These are phyloP conservation scores for Villa cingulata DNA, from an alignment of 2,888 invertebrate species.

Conservation along the genomic window DNA sequence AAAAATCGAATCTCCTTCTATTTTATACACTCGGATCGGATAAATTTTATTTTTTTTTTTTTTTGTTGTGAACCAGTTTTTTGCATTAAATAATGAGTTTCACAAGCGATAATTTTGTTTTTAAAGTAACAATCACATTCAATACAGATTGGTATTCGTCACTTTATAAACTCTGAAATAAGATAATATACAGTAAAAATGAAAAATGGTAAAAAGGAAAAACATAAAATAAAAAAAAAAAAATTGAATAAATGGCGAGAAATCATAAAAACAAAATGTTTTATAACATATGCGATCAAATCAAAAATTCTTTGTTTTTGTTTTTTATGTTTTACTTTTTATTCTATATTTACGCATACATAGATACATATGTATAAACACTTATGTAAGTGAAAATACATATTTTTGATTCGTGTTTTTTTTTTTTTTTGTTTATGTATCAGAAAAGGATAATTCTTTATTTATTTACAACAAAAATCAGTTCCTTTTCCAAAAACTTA, in stretches of 20 bases:
- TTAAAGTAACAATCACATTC: slow-evolving; percentile 4
- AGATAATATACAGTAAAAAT: no score
- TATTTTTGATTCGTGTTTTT: no score
- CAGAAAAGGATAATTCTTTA: no score
- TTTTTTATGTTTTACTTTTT: background rate
- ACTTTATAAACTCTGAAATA: background rate
- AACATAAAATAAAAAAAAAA: no score
- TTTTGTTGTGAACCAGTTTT: background rate
- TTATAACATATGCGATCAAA: background rate
- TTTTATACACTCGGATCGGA: background rate
- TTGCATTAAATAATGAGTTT: slow-evolving; percentile 7
- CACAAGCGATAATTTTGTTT: slow-evolving; percentile 7
- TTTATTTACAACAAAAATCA: no score
- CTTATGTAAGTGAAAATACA: no score
- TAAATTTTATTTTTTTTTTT: background rate
- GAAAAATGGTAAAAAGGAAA: no score
- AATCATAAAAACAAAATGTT: background rate
- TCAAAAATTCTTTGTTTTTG: background rate
- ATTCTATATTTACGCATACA: no score
- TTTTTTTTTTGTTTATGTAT: no score
- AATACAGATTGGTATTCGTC: slow-evolving; percentile 4
- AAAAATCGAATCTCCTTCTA: no score
- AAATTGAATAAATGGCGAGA: background rate
- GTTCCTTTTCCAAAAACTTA: no score
- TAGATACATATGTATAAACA: no score